phyloP scores from a whole-genome alignment of 2,888 invertebrate genomes.

The Lagria hirta region DNA sequence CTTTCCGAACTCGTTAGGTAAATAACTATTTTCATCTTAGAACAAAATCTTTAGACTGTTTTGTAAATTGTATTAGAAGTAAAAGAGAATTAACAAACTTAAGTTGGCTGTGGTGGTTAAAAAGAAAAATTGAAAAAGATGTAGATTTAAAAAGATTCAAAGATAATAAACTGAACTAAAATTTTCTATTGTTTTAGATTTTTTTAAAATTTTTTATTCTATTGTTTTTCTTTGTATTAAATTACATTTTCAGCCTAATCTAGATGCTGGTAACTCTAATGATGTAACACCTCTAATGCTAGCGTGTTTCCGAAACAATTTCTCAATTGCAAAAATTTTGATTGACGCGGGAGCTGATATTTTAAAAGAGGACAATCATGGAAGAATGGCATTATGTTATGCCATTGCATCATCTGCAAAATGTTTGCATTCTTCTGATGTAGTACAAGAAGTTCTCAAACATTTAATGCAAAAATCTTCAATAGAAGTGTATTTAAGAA shows the following conservation, averaged over 20 bases:
- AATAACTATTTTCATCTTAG: too few species aligned
- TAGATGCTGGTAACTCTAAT: conserved; percentile 44
- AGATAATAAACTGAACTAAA: too few species aligned
- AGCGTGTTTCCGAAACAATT: conserved; percentile 49
- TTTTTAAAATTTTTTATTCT: too few species aligned
- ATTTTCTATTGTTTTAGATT: too few species aligned
- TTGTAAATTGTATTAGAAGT: too few species aligned
- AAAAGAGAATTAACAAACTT: too few species aligned
- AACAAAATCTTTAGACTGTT: too few species aligned
- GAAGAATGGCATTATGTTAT: conserved; percentile 51
- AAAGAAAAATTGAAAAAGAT: too few species aligned
- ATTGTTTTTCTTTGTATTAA: background rate
- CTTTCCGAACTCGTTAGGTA: too few species aligned
- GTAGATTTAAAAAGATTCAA: too few species aligned
- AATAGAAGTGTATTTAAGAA: conserved; percentile 44
- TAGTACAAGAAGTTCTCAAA: conserved; percentile 41
- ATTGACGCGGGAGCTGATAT: conserved; percentile 44
- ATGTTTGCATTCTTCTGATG: conserved; percentile 38
- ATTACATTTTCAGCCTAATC: conserved; percentile 36
- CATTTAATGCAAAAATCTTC: conserved; percentile 38
- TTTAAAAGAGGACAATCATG: conserved; percentile 46
- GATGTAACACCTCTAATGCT: conserved; percentile 52
- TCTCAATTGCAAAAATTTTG: conserved; percentile 41
- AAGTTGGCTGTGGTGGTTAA: too few species aligned
- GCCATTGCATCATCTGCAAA: conserved; percentile 49